Evolutionary conservation across 2,113 vertebrate genomes (phyloP).

Genomic region (Drymodes brunneopygia): DNA sequence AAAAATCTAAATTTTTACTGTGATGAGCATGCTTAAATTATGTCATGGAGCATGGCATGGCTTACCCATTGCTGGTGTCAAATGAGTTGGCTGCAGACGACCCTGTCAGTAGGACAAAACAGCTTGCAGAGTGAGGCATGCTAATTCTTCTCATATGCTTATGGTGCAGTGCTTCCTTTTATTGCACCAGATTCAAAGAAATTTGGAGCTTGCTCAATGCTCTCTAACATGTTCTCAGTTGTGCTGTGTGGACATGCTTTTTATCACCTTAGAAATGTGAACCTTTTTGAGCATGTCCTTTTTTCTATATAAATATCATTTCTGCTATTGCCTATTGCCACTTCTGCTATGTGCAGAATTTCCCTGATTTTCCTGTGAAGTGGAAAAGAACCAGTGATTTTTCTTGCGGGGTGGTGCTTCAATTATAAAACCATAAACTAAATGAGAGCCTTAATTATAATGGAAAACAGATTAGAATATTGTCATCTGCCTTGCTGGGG

Average conservation of each 20-base stretch:
- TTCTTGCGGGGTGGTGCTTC: slow-evolving; percentile 30
- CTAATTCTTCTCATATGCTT: not conserved
- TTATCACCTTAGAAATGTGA: not conserved
- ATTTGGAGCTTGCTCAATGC: not conserved
- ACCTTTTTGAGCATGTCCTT: not conserved
- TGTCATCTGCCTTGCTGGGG: slow-evolving; percentile 42
- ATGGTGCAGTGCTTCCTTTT: not conserved
- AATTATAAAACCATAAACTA: slow-evolving; percentile 55
- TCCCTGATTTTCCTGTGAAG: not conserved
- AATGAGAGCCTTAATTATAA: slow-evolving; percentile 59
- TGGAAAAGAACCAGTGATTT: slow-evolving; percentile 12
- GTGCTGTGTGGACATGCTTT: not conserved
- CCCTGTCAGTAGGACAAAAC: not conserved
- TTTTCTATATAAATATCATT: not conserved
- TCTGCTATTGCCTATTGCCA: not conserved
- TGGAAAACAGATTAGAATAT: slow-evolving; percentile 52
- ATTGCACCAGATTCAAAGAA: not conserved
- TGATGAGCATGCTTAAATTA: not conserved
- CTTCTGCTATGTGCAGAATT: not conserved
- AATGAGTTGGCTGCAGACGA: not conserved
- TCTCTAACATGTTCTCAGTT: not conserved
- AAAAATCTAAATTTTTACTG: not conserved
- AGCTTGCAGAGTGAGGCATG: not conserved
- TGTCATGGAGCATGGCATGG: not conserved
- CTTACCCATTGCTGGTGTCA: not conserved